Evolutionary conservation across 2,888 invertebrate species (phyloP).

Genomic region (Schizaphis graminum): DNA sequence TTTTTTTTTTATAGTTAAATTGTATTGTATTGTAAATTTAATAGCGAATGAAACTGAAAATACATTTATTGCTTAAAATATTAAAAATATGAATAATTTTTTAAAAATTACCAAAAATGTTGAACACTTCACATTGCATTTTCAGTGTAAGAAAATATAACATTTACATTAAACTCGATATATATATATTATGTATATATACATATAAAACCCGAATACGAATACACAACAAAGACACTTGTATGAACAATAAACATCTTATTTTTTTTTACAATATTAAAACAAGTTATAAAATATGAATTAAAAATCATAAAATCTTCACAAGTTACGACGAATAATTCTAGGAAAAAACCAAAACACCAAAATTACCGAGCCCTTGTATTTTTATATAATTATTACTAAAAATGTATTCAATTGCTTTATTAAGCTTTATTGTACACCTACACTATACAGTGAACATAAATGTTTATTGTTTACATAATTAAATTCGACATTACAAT

Average conservation of each 20-base stretch:
- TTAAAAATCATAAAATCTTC: not conserved
- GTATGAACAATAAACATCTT: not conserved
- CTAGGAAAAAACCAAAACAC: not conserved
- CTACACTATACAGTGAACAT: not conserved
- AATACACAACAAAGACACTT: not conserved
- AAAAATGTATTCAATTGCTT: not conserved
- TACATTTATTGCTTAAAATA: not conserved
- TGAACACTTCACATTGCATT: not conserved
- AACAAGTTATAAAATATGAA: not conserved
- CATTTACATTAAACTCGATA: not conserved
- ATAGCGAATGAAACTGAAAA: not conserved
- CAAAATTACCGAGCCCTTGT: not conserved
- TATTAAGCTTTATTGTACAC: not conserved
- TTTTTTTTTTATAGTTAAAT: not conserved
- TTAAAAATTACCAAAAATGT: not conserved
- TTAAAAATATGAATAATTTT: not conserved
- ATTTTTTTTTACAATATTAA: not conserved
- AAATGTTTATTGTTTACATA: not conserved
- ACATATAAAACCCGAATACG: not conserved
- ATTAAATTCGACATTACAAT: not conserved
- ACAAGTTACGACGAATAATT: not conserved
- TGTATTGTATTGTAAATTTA: not conserved
- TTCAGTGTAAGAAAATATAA: not conserved
- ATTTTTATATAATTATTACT: not conserved
- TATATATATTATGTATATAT: too few species aligned